phyloP scores from a whole-genome alignment of 2,888 invertebrate species.

The Drosophila multiciliata region DNA sequence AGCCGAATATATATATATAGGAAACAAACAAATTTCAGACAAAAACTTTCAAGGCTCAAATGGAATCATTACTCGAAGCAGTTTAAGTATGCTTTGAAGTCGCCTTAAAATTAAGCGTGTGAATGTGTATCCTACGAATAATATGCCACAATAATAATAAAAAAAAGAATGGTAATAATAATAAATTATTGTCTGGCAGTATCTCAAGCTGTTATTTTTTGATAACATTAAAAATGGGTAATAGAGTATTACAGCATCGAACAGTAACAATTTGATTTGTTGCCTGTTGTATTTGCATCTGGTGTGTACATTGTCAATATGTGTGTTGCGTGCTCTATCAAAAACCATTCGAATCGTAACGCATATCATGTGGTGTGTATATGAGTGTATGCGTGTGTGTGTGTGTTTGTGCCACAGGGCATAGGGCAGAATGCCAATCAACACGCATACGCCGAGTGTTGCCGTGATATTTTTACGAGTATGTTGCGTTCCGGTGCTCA shows the following conservation, averaged over 20 bases:
- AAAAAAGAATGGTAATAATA: background rate
- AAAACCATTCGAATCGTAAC: constrained; percentile 40
- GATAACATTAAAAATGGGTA: background rate
- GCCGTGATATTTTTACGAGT: constrained; percentile 42
- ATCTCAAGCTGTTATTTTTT: background rate
- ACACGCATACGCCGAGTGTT: constrained; percentile 65
- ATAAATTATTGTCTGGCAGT: background rate
- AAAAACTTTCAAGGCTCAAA: background rate
- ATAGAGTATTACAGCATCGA: background rate
- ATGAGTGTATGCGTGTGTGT: background rate
- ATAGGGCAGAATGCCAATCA: constrained; percentile 56
- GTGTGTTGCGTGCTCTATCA: constrained; percentile 41
- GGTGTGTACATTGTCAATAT: constrained; percentile 54
- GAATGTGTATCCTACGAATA: too few relatives aligned
- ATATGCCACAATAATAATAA: background rate
- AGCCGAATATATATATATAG: background rate
- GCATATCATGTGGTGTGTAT: background rate
- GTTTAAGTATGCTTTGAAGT: background rate
- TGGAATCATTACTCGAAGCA: background rate
- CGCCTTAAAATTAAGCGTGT: background rate
- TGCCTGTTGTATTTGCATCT: constrained; percentile 17
- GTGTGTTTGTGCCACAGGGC: constrained; percentile 7
- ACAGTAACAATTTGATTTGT: background rate
- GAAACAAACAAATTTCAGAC: background rate
- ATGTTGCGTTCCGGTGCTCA: constrained; percentile 18